Base-by-base conservation (phyloP, 2,888 invertebrate species). In the Metalampra italica region DNA sequence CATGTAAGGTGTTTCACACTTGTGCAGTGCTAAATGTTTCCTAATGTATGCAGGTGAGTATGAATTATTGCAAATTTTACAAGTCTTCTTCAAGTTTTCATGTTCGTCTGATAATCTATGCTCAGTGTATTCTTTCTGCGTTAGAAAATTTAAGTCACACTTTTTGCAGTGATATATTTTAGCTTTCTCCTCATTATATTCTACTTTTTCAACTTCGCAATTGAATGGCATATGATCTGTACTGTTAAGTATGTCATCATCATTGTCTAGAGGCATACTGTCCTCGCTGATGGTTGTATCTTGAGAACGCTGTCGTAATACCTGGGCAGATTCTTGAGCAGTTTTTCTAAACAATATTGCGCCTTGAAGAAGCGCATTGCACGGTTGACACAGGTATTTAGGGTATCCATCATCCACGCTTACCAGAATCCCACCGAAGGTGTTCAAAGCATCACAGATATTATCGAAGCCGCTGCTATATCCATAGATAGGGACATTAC, bases 341-440 rank as follows among this genome's bases (percentile, higher is more conserved):
- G 78, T 84, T 71, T 78, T 83, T 54, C 82, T 72, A 12, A 89
- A 73, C 45, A 78, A 54, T 47, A 86, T 75, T 12, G 87, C 88
- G 7, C 78, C 75, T 59, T 78, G 71, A 0, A 89, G 68, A 2
- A 82, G 59, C 3, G 67, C 57, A 50, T 77, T 60, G 46, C 89
- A 89, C 0, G 73, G 50, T 8, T 68, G 57, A 52, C 89, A 89
- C 22, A 89, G 52, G 48, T 63, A 73, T 64, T 87, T 85, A 0
- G 87, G 83, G 53, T 74, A 73, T 0, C 61, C 52, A 55, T 88
- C 88, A 43, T 76, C 70, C 32, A 47, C 38, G 9, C 54, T 63
- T 0, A 86, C 57, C 45, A 75, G 66, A 50, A 87, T 71, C 9
- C 71, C 80, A 15, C 68, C 76, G 46, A 87, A 74, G 14, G 47